Conservation (phyloP, 2,113 vertebrate species). For the Galbula dea region DNA sequence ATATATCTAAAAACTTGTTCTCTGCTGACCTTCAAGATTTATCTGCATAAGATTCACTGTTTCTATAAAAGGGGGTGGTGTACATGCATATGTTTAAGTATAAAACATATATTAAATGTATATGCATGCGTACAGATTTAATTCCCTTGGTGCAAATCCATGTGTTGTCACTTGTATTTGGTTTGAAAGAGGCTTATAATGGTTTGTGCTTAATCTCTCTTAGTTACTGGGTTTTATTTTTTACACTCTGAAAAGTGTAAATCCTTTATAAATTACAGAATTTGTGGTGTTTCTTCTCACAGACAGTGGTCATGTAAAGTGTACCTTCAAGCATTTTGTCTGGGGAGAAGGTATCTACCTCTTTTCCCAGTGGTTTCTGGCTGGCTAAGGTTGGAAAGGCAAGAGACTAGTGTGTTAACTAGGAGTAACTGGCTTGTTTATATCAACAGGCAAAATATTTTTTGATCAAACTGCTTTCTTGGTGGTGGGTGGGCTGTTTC, state of each 20-base stretch:
- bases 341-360: neutral
- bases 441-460: neutral
- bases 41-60: neutral
- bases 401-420: neutral
- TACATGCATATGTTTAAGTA: neutral
- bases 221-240: neutral
- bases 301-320: neutral
- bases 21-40: neutral
- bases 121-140: neutral
- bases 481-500: neutral
- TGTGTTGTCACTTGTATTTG: neutral
- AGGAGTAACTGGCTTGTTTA: neutral
- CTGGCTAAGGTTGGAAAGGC: neutral
- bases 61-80: neutral
- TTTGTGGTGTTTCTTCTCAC: neutral
- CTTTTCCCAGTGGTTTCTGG: neutral
- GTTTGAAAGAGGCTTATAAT: neutral
- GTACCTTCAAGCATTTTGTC: neutral
- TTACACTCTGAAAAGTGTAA: neutral
- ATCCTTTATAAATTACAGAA: neutral
- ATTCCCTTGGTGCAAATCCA: neutral
- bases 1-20: neutral
- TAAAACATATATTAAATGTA: neutral
- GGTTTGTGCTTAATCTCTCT: neutral
- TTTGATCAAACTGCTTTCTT: neutral